phyloP scores from a whole-genome alignment of 1,140 invertebrate genomes.

The Hormaphis cornu region DNA sequence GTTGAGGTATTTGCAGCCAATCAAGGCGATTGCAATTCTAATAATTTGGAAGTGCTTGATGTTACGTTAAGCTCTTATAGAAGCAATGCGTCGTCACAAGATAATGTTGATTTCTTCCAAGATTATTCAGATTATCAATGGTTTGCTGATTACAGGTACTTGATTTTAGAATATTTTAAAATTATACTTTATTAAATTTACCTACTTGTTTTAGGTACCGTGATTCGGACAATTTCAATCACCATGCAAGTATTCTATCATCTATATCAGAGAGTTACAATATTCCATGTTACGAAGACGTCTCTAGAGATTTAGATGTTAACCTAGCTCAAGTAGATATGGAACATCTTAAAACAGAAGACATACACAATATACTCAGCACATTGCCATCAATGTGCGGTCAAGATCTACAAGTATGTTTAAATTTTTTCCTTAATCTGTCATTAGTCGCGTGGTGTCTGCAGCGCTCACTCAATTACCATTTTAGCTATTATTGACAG shows the following conservation, averaged over 20 bases:
- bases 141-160: conserved; percentile 74
- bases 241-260: conserved; percentile 68
- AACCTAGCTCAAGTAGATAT: conserved; percentile 89
- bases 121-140: conserved; percentile 82
- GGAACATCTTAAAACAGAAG: conserved; percentile 83
- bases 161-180: background rate
- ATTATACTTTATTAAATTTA: background rate
- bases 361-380: conserved; percentile 75
- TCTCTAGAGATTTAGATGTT: conserved; percentile 78
- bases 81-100: conserved; percentile 33
- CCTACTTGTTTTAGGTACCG: conserved; percentile 11
- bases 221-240: conserved; percentile 54
- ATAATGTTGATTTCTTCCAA: conserved; percentile 60
- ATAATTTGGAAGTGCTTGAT: conserved; percentile 24
- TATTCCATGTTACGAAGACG: conserved; percentile 57
- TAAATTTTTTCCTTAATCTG: background rate
- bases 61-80: conserved; percentile 17
- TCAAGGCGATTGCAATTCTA: conserved; percentile 32
- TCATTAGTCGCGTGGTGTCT: background rate
- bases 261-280: conserved; percentile 70
- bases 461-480: too few relatives aligned
- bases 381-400: conserved; percentile 63
- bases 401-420: conserved; percentile 44
- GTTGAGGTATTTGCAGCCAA: conserved; percentile 22
- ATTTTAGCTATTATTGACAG: too few relatives aligned